Base-by-base conservation (phyloP, 2,888 invertebrate genomes). In the Mayetiola destructor region DNA sequence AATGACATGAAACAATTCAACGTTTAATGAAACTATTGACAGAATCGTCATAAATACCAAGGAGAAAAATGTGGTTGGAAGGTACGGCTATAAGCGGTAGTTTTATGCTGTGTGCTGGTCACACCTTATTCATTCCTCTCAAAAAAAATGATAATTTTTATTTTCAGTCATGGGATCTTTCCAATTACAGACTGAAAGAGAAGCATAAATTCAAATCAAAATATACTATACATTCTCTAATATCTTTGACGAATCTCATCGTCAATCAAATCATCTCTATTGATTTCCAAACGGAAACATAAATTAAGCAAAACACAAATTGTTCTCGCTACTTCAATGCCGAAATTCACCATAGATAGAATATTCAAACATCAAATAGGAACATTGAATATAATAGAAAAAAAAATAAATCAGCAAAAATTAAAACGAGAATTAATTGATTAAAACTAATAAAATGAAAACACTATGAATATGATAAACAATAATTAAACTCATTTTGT, bases 61-160 rank as follows among this genome's bases (percentile, higher is more conserved):
- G 18, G 6, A 39, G 21, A 40, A 39, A 42, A 23, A 21, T 10
- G 23, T 14, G 2, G 8, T 23, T 42, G 12, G 16, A 4, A 8
- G 16, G 9, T 23, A 3, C 4, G 27, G n/a, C 5, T 27, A n/a
- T n/a, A n/a, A 27, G 48, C 27, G 48, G 9, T 12, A 9, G 16
- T n/a, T 23, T 27, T 27, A 48, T 48, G 27, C 23, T 10, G 48
- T 48, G 48, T 48, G 48, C 48, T 27, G 48, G 48, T 48, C 48
- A 48, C 48, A 48, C 48, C 48, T 27, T 27, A 23, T 48, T 5
- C 27, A 27, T 23, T 18, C 20, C 39, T n/a, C 18, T 18, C 10
- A 8, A 3, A n/a, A n/a, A n/a, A n/a, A n/a, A n/a, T n/a, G n/a
- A n/a, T n/a, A n/a, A n/a, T n/a, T n/a, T n/a, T n/a, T n/a, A n/a